These are phyloP conservation scores for Fragum fragum DNA, from an alignment of 2,888 invertebrate species.

Conservation along the genomic window DNA sequence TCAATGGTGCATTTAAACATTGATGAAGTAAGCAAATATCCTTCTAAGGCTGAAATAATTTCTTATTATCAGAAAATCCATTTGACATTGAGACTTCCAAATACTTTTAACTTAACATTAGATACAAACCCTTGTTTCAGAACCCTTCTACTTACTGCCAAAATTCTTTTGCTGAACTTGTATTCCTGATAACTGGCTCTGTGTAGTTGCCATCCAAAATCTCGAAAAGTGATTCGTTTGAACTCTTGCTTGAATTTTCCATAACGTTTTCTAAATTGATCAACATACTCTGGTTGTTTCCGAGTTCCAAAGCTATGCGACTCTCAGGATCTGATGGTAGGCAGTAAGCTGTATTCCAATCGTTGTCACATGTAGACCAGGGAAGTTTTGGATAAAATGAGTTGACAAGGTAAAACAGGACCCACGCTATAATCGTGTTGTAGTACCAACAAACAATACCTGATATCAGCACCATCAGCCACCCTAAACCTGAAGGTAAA, in stretches of 20 bases:
- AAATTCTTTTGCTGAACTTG: constrained; percentile 77
- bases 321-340: constrained; percentile 78
- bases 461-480: constrained; percentile 90
- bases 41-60: too few species aligned
- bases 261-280: too few species aligned
- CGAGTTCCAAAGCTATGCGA: not conserved
- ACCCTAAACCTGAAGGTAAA: constrained; percentile 88
- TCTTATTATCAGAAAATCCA: not conserved
- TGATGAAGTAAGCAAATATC: too few species aligned
- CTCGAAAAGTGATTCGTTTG: not conserved
- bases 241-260: not conserved
- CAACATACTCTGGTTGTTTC: not conserved
- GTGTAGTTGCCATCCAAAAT: not conserved
- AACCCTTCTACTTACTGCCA: constrained; percentile 74
- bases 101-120: not conserved
- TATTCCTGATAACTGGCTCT: constrained; percentile 27
- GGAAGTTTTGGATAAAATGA: constrained; percentile 95
- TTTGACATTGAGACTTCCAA: not conserved
- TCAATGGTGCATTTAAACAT: too few species aligned
- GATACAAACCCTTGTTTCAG: constrained; percentile 8
- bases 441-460: constrained; percentile 97
- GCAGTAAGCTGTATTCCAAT: constrained; percentile 87
- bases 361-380: constrained; percentile 92
- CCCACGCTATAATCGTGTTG: constrained; percentile 99
- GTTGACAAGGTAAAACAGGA: constrained; percentile 96